Evolutionary conservation across 2,113 vertebrate species (phyloP).

Genomic region (Tylochromis polylepis): DNA sequence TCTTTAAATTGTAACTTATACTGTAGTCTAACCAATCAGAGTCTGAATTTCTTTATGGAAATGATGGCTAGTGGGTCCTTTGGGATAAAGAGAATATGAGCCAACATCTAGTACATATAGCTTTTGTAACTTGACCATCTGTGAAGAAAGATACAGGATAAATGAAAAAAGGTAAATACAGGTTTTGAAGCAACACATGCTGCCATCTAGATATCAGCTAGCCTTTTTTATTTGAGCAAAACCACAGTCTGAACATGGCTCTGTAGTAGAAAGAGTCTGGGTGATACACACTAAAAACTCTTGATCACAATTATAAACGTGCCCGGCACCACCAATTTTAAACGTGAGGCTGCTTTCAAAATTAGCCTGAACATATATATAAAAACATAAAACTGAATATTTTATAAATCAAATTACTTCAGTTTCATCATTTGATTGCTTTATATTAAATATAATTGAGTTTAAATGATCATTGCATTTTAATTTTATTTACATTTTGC

Average conservation of each 20-base stretch:
- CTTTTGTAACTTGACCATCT: neutral
- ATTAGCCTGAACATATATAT: neutral
- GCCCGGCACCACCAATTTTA: neutral
- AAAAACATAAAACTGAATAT: neutral
- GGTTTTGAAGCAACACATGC: neutral
- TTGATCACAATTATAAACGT: neutral
- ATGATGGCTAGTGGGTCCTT: neutral
- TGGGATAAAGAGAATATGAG: neutral
- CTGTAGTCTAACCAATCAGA: neutral
- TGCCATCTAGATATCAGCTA: neutral
- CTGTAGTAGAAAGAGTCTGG: neutral
- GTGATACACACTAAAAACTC: neutral
- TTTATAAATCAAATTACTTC: neutral
- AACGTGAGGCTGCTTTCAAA: neutral
- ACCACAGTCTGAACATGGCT: neutral
- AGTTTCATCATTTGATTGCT: neutral
- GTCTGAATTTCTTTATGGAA: neutral
- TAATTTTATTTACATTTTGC: neutral
- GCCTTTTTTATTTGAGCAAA: neutral
- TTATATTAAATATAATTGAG: neutral
- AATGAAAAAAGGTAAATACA: neutral
- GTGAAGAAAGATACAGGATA: neutral
- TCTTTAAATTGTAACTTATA: neutral
- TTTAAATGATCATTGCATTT: neutral
- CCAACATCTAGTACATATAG: neutral